Evolutionary conservation across 2,888 invertebrate species (phyloP).

Genomic region (Oscheius sp.): DNA sequence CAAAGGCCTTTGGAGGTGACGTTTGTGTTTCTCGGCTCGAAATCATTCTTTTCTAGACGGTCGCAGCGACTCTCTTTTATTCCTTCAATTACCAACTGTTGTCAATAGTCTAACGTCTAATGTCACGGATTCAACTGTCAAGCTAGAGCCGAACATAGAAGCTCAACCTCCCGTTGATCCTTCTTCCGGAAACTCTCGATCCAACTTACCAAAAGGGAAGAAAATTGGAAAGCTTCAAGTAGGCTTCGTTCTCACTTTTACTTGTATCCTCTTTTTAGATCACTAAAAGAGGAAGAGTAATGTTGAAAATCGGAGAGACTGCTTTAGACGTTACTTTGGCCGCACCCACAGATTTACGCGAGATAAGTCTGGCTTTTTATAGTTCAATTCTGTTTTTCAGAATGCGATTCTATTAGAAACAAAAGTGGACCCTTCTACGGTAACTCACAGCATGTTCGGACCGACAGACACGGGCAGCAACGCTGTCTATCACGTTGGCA

Average conservation of each 20-base stretch:
- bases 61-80: constrained; percentile 11
- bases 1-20: constrained; percentile 2
- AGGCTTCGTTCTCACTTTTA: neutral
- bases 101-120: constrained; percentile 17
- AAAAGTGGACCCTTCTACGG: neutral
- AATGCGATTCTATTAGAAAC: constrained; percentile 32
- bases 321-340: constrained; percentile 8
- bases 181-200: constrained; percentile 3
- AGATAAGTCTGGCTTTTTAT: neutral
- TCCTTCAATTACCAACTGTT: constrained; percentile 34
- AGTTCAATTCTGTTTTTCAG: constrained; percentile 6
- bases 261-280: constrained; percentile 9
- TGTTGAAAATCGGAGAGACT: constrained; percentile 9
- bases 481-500: constrained; percentile 36
- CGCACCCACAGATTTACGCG: constrained; percentile 4
- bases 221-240: constrained; percentile 49
- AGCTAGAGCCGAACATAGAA: neutral
- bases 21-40: neutral
- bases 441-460: constrained; percentile 4
- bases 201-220: constrained; percentile 28
- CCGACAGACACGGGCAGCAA: constrained; percentile 6
- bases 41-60: neutral
- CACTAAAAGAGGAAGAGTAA: constrained; percentile 9
- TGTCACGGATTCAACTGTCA: neutral
- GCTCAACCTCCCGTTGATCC: neutral